Conservation (phyloP, 2,797 vertebrate genomes). For the Sebastiscus albofasciatus region DNA sequence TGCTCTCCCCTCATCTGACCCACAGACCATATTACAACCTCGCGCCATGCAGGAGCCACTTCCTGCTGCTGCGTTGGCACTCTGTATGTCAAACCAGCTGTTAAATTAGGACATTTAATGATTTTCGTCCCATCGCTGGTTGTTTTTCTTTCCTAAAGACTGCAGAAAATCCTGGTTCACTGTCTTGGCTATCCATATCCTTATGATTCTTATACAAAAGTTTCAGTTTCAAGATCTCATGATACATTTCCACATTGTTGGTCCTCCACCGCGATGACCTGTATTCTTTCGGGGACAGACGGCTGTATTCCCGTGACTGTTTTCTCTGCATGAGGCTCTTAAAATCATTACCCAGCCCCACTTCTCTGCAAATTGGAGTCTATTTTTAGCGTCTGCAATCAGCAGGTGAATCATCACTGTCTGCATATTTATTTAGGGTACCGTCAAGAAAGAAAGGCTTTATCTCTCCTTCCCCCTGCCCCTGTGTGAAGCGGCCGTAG, state of each 20-base stretch:
- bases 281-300: slow-evolving; percentile 18
- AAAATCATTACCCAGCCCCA: slow-evolving; percentile 52
- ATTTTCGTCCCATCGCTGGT: background rate
- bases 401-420: slow-evolving; percentile 53
- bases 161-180: slow-evolving; percentile 7
- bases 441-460: slow-evolving; percentile 39
- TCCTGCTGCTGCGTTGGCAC: slow-evolving; percentile 20
- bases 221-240: slow-evolving; percentile 18
- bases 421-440: slow-evolving; percentile 52
- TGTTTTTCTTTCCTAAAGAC: background rate
- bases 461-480: background rate
- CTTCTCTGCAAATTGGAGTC: slow-evolving; percentile 49
- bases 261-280: background rate
- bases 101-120: slow-evolving; percentile 33
- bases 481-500: slow-evolving; percentile 21
- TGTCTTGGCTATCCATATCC: background rate
- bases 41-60: slow-evolving; percentile 5
- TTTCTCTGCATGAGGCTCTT: slow-evolving; percentile 57
- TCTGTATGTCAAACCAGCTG: slow-evolving; percentile 39
- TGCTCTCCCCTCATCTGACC: slow-evolving; percentile 3
- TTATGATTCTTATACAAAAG: slow-evolving; percentile 10
- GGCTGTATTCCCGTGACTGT: slow-evolving; percentile 20
- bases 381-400: slow-evolving; percentile 67
- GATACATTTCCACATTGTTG: background rate
- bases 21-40: slow-evolving; percentile 4